Evolutionary conservation across 2,797 vertebrate genomes (phyloP).

Genomic region (Phylloscopus collybita): DNA sequence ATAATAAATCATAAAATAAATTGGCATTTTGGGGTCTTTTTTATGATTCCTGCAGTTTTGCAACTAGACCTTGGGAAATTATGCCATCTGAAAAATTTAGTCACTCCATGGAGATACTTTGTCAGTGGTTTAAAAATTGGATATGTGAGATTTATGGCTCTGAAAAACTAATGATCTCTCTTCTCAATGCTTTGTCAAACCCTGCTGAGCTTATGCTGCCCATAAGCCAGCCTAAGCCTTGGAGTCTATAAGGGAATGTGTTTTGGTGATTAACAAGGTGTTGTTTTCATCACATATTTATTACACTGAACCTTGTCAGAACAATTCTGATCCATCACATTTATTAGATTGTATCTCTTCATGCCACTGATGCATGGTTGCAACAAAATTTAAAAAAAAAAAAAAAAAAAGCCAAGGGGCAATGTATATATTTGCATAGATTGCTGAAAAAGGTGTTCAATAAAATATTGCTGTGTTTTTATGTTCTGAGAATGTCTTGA

Average conservation of each 20-base stretch:
- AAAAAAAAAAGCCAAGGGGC: not conserved
- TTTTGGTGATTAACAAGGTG: slow-evolving; percentile 46
- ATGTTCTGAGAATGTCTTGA: not conserved
- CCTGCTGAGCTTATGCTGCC: not conserved
- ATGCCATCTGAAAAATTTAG: slow-evolving; percentile 51
- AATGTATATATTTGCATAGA: slow-evolving; percentile 49
- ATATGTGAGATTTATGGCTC: slow-evolving; percentile 44
- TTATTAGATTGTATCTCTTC: not conserved
- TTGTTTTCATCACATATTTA: not conserved
- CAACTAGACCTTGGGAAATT: slow-evolving; percentile 31
- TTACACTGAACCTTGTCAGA: slow-evolving; percentile 7
- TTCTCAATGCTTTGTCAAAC: slow-evolving; percentile 62
- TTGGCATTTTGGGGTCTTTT: not conserved
- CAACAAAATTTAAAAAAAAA: not conserved
- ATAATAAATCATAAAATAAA: slow-evolving; percentile 14
- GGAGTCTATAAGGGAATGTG: not conserved
- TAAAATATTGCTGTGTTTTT: slow-evolving; percentile 37
- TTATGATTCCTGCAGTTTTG: not conserved
- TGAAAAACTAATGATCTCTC: slow-evolving; percentile 62
- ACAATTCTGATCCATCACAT: not conserved
- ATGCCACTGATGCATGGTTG: not conserved
- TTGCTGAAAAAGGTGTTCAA: not conserved
- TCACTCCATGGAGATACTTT: slow-evolving; percentile 64
- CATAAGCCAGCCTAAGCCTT: not conserved
- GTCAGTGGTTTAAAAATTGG: slow-evolving; percentile 68